Evolutionary conservation across 2,113 vertebrate species (phyloP).

Genomic region (Tautogolabrus adspersus): DNA sequence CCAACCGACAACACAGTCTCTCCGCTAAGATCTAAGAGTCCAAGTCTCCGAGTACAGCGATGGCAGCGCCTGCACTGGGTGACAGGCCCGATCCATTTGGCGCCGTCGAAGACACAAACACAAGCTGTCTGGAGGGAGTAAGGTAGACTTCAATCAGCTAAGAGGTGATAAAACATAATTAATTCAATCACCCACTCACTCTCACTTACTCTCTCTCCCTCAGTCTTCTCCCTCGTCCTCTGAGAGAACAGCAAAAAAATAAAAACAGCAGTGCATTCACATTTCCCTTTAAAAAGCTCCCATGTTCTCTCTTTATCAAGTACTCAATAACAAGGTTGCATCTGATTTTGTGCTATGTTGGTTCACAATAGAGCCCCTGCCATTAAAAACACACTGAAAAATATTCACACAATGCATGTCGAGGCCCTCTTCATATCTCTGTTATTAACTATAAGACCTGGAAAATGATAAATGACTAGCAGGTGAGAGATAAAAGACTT

Average conservation of each 20-base stretch:
- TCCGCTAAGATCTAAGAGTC: constrained; percentile 33
- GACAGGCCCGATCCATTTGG: constrained; percentile 69
- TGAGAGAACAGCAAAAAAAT: constrained; percentile 22
- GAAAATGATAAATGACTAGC: constrained; percentile 10
- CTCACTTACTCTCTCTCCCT: not conserved
- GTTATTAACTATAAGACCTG: constrained; percentile 36
- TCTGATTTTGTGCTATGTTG: constrained; percentile 6
- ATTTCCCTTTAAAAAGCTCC: constrained; percentile 24
- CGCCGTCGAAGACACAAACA: constrained; percentile 59
- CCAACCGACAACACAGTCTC: constrained; percentile 24
- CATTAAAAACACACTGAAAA: constrained; percentile 41
- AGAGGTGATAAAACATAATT: constrained; percentile 82
- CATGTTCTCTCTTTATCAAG: constrained; percentile 24
- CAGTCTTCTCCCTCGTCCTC: not conserved
- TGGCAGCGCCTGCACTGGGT: constrained; percentile 45
- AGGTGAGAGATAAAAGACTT: constrained; percentile 20
- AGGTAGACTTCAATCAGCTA: constrained; percentile 79
- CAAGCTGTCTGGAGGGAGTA: constrained; percentile 62
- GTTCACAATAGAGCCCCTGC: constrained; percentile 8
- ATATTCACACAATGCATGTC: constrained; percentile 23
- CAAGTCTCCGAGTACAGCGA: constrained; percentile 53
- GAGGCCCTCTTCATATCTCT: constrained; percentile 5
- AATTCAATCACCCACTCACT: constrained; percentile 71
- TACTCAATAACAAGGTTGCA: constrained; percentile 17
- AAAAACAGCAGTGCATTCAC: constrained; percentile 29